A percentile compares a stretch with the other conserved stretches of the same genome.
phyloP scores from a whole-genome alignment of 2,113 vertebrate species.

The Pyrgilauda ruficollis region DNA sequence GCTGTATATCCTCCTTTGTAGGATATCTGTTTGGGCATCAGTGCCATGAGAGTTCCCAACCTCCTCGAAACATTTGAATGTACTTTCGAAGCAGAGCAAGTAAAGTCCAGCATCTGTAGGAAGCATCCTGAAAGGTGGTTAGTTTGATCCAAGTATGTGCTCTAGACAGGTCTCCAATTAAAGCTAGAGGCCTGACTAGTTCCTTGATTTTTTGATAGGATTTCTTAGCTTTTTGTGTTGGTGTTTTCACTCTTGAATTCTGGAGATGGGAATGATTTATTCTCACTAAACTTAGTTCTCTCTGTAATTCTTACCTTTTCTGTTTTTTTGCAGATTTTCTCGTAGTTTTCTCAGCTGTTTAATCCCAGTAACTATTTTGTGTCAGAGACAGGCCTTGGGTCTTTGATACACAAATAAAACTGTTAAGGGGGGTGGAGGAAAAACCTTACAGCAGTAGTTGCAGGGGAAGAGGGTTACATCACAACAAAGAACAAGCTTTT shows the following conservation, averaged over 20 bases:
- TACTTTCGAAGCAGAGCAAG: neutral
- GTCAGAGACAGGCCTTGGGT: neutral
- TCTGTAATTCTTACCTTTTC: neutral
- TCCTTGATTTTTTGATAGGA: neutral
- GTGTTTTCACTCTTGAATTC: neutral
- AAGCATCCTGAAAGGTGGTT: neutral
- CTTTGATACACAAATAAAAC: neutral
- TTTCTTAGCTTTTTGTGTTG: neutral
- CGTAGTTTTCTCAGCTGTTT: neutral
- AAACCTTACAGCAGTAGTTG: neutral
- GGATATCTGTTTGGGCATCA: neutral
- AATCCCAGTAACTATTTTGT: neutral
- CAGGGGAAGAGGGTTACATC: neutral
- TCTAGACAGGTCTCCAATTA: neutral
- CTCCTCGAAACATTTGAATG: neutral
- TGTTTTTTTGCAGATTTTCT: neutral
- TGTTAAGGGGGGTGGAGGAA: neutral
- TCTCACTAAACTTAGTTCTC: neutral
- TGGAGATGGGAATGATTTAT: neutral
- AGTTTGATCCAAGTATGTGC: neutral
- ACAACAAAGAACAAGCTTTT: neutral
- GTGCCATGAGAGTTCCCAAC: neutral
- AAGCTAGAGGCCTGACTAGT: neutral
- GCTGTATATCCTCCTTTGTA: neutral
- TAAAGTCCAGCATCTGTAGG: neutral